Evolutionary conservation across 2,113 vertebrate species (phyloP).

Genomic region (Eudorcas thomsonii): DNA sequence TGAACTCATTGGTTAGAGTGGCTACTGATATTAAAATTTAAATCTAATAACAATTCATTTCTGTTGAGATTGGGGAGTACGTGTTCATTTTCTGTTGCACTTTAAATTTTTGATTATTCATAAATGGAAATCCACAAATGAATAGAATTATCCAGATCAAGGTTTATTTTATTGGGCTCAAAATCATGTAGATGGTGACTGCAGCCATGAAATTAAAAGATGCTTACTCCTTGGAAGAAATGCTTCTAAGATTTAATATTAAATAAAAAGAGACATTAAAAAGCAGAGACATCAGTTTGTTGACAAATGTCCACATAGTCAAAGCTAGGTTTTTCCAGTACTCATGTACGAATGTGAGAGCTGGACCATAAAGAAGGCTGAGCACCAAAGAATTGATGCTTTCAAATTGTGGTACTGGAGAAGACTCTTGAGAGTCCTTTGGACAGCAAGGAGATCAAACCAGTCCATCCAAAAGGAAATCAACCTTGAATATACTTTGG

Average conservation of each 20-base stretch:
- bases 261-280: neutral
- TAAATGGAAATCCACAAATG: neutral
- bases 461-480: neutral
- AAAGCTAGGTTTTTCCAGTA: neutral
- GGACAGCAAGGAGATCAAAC: neutral
- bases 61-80: neutral
- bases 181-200: neutral
- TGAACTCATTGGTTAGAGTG: neutral
- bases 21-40: neutral
- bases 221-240: neutral
- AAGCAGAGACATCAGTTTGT: neutral
- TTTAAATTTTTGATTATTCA: neutral
- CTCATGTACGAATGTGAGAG: neutral
- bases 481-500: neutral
- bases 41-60: neutral
- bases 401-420: neutral
- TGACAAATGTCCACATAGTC: neutral
- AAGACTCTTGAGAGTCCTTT: neutral
- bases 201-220: neutral
- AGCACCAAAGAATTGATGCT: neutral
- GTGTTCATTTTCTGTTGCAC: neutral
- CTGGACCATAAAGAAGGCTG: neutral
- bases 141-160: neutral
- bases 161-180: neutral
- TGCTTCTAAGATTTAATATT: neutral